Conservation (phyloP, 2,797 vertebrate species). For the Corythornis leucogaster region DNA sequence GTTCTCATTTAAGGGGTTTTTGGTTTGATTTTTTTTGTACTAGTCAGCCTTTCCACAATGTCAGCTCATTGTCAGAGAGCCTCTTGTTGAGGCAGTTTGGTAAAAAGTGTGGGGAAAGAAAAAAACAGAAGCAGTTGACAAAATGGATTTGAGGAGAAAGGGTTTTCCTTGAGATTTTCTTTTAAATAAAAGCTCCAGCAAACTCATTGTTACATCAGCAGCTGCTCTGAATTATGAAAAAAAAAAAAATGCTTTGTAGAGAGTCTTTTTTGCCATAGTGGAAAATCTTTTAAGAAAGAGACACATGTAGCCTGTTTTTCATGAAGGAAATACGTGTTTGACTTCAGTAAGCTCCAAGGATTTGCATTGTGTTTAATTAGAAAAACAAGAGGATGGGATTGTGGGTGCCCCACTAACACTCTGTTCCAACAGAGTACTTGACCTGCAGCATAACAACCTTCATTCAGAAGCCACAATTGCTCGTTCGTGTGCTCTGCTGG, state of each 20-base stretch:
- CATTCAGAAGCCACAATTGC: neutral
- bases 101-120: neutral
- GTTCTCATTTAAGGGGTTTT: neutral
- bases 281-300: neutral
- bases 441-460: neutral
- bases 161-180: neutral
- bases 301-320: fast-evolving
- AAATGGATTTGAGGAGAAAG: neutral
- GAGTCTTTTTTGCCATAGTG: neutral
- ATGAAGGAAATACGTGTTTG: neutral
- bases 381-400: neutral
- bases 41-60: neutral
- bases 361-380: neutral
- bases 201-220: neutral
- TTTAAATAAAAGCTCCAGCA: neutral
- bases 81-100: neutral
- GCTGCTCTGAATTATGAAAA: neutral
- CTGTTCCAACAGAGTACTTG: neutral
- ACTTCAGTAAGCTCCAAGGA: neutral
- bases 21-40: neutral
- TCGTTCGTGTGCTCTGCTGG: neutral
- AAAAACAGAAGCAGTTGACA: neutral
- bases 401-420: neutral
- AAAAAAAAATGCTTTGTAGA: neutral
- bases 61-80: neutral